Evolutionary conservation across 2,113 vertebrate genomes (phyloP).

Genomic region (Acanthochromis polyacanthus): DNA sequence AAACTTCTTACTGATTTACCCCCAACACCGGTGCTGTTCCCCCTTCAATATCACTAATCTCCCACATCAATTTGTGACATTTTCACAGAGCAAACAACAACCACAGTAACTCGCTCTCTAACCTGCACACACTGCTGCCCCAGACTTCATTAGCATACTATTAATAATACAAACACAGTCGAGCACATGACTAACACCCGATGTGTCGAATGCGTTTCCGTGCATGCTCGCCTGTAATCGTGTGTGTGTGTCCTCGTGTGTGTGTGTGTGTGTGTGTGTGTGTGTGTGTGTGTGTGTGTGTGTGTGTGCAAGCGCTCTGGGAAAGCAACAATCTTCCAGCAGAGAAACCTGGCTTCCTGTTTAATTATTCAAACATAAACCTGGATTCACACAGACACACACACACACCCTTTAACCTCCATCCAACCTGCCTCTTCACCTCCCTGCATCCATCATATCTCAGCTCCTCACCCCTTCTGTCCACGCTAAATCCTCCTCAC

Average conservation of each 20-base stretch:
- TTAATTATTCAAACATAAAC: slow-evolving; percentile 78
- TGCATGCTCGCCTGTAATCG: slow-evolving; percentile 18
- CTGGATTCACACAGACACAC: slow-evolving; percentile 45
- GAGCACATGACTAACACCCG: slow-evolving; percentile 66
- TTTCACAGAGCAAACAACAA: slow-evolving; percentile 20
- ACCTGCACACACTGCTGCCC: slow-evolving; percentile 21
- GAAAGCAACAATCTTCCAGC: slow-evolving; percentile 50
- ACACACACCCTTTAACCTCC: slow-evolving; percentile 51
- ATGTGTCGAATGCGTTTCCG: slow-evolving; percentile 48
- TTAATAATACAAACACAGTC: slow-evolving; percentile 61
- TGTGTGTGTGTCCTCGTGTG: slow-evolving; percentile 41
- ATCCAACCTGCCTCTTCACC: slow-evolving; percentile 32
- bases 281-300: slow-evolving; percentile 38
- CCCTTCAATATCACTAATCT: slow-evolving; percentile 6
- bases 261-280: neutral
- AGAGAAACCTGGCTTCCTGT: slow-evolving; percentile 56
- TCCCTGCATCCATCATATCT: slow-evolving; percentile 27
- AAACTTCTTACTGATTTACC: no score
- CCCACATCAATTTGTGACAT: slow-evolving; percentile 21
- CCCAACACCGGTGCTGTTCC: neutral
- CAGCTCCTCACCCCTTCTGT: slow-evolving; percentile 34
- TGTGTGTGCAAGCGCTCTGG: slow-evolving; percentile 19
- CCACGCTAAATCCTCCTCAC: slow-evolving; percentile 20
- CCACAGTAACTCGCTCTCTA: neutral
- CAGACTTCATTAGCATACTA: slow-evolving; percentile 49